phyloP scores from a whole-genome alignment of 2,797 vertebrate species.

The Enteromius argenteus region DNA sequence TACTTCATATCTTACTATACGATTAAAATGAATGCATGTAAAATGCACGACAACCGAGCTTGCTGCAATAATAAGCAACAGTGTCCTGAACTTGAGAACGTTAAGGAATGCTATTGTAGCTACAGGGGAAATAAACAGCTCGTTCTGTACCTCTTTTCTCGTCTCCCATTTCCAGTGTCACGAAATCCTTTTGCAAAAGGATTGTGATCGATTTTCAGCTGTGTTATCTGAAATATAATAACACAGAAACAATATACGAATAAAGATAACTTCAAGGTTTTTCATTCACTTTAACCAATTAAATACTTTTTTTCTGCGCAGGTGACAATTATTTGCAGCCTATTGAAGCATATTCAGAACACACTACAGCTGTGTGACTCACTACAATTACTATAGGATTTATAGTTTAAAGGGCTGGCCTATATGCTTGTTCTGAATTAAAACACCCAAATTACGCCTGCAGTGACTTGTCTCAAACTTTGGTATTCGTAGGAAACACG shows the following conservation, averaged over 20 bases:
- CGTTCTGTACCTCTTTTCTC: constrained; percentile 90
- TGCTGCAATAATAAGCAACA: not conserved
- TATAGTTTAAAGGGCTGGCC: not conserved
- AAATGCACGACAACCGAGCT: not conserved
- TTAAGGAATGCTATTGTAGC: not conserved
- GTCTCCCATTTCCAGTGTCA: constrained; percentile 96
- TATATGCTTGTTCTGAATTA: not conserved
- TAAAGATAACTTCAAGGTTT: not conserved
- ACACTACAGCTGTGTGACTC: not conserved
- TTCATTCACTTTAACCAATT: not conserved
- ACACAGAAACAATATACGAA: not conserved
- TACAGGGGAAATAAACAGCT: not conserved
- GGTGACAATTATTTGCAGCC: not conserved
- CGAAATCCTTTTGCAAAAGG: constrained; percentile 98
- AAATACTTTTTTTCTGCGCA: not conserved
- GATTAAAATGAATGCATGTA: not conserved
- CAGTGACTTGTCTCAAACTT: not conserved
- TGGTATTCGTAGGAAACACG: constrained; percentile 14
- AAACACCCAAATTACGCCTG: not conserved
- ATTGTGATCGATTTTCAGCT: constrained; percentile 99
- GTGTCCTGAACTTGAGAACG: not conserved
- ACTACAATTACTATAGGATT: not conserved
- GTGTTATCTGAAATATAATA: constrained; percentile 82
- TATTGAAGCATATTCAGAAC: not conserved
- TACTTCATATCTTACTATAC: not conserved